A percentile compares a stretch with the other conserved stretches of the same genome.
These are phyloP conservation scores for Aspidapion aeneum DNA, from an alignment of 2,888 invertebrate genomes.

Conservation along the genomic window DNA sequence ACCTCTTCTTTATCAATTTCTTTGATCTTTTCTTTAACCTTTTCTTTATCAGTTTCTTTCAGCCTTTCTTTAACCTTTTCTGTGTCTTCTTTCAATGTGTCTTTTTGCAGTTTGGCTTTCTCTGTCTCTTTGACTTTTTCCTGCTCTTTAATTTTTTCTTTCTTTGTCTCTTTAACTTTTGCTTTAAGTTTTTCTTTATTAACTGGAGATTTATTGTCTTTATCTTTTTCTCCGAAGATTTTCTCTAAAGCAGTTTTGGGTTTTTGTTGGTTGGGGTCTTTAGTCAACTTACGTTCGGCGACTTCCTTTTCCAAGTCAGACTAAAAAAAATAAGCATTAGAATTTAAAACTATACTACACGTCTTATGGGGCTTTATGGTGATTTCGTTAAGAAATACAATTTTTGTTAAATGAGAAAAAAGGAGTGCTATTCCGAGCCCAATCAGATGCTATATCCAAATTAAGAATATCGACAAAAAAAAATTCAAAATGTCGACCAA, in stretches of 20 bases:
- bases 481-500: too few relatives aligned
- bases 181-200: constrained; percentile 40
- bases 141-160: neutral
- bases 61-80: constrained; percentile 34
- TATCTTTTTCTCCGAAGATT: constrained; percentile 47
- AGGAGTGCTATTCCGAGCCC: too few relatives aligned
- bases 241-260: constrained; percentile 54
- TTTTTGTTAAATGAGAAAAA: too few relatives aligned
- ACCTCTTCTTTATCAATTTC: neutral
- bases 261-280: constrained; percentile 26
- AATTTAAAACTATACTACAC: too few relatives aligned
- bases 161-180: neutral
- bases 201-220: constrained; percentile 44
- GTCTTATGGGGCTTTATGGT: too few relatives aligned
- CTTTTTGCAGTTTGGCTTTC: constrained; percentile 11
- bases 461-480: too few relatives aligned
- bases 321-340: neutral
- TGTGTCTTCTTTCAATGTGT: constrained; percentile 14
- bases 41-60: constrained; percentile 30
- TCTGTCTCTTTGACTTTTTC: neutral
- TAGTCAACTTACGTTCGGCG: constrained; percentile 39
- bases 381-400: too few relatives aligned
- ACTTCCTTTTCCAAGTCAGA: constrained; percentile 45
- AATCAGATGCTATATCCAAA: too few relatives aligned
- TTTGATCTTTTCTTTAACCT: constrained; percentile 28